Evolutionary conservation across 2,797 vertebrate species (phyloP).

Genomic region (Lepus oiostolus): DNA sequence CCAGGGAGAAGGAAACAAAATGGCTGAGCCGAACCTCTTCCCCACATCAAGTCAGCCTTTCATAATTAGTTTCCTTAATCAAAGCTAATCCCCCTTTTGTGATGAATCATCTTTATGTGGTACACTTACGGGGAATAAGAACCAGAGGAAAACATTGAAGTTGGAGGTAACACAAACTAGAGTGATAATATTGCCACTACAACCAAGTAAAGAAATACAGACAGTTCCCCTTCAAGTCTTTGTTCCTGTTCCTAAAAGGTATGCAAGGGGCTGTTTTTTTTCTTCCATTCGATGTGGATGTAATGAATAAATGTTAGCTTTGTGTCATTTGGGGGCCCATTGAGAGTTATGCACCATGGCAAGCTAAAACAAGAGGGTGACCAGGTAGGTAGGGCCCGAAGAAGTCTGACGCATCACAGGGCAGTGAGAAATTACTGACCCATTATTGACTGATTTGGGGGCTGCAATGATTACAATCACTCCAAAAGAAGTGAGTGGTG

Average conservation of each 20-base stretch:
- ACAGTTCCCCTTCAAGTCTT: slow-evolving; percentile 66
- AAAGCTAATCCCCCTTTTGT: slow-evolving; percentile 27
- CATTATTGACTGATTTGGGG: slow-evolving; percentile 24
- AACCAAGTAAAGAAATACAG: slow-evolving; percentile 61
- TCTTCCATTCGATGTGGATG: slow-evolving; percentile 39
- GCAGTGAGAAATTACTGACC: slow-evolving; percentile 73
- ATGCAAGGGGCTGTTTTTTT: slow-evolving; percentile 67
- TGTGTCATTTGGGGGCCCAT: slow-evolving; percentile 64
- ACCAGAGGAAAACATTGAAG: slow-evolving; percentile 76
- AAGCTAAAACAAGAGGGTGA: slow-evolving; percentile 83
- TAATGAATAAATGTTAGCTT: slow-evolving; percentile 82
- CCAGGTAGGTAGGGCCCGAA: slow-evolving; percentile 75
- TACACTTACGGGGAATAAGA: slow-evolving; percentile 60
- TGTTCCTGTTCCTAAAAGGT: slow-evolving; percentile 68
- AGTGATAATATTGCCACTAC: slow-evolving; percentile 65
- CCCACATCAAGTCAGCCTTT: slow-evolving; percentile 44
- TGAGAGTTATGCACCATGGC: slow-evolving; percentile 77
- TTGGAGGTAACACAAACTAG: slow-evolving; percentile 73
- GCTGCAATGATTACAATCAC: background rate
- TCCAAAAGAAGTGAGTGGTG: background rate
- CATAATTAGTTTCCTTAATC: slow-evolving; percentile 72
- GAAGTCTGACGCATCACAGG: slow-evolving; percentile 74
- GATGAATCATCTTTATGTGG: slow-evolving; percentile 74
- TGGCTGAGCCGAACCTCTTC: slow-evolving; percentile 57
- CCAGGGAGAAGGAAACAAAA: slow-evolving; percentile 72